A percentile compares a stretch with the other conserved stretches of the same genome.
Evolutionary conservation across 2,888 invertebrate genomes (phyloP).

Genomic region (Microctonus hyperodae): DNA sequence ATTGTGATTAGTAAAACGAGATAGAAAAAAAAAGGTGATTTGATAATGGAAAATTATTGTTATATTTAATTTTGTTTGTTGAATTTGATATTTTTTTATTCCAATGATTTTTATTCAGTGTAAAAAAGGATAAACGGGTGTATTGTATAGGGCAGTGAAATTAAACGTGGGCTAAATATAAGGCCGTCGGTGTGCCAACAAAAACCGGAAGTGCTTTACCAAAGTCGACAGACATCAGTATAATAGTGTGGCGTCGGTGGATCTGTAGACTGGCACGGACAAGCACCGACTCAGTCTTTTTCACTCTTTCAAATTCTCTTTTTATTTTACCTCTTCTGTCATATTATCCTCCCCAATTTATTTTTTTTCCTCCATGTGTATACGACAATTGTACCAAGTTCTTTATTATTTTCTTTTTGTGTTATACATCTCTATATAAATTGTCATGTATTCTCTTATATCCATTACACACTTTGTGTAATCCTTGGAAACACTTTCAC

Average conservation of each 20-base stretch:
- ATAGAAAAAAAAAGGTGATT: background rate
- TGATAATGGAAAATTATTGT: background rate
- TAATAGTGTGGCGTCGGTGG: slow-evolving; percentile 10
- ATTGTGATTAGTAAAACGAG: background rate
- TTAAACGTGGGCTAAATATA: slow-evolving; percentile 1
- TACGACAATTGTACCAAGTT: slow-evolving; percentile 2
- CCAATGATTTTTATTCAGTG: slow-evolving; percentile 4
- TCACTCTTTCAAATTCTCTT: slow-evolving; percentile 9
- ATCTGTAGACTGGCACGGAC: slow-evolving; percentile 37
- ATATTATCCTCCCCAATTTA: slow-evolving; percentile 13
- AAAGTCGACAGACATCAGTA: slow-evolving; percentile 4
- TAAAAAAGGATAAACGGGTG: background rate
- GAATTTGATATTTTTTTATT: background rate
- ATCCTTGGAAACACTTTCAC: background rate
- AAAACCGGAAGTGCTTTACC: slow-evolving; percentile 20
- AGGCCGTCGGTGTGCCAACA: slow-evolving; percentile 2
- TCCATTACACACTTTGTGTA: background rate
- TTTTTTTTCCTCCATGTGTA: background rate
- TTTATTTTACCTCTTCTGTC: background rate
- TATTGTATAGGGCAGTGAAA: slow-evolving; percentile 4
- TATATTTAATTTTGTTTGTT: background rate
- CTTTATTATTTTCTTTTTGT: slow-evolving; percentile 1
- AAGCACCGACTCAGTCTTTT: slow-evolving; percentile 30
- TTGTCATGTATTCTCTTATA: background rate
- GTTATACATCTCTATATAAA: background rate